Conservation (phyloP, 2,797 vertebrate species). For the Tamandua tetradactyla region DNA sequence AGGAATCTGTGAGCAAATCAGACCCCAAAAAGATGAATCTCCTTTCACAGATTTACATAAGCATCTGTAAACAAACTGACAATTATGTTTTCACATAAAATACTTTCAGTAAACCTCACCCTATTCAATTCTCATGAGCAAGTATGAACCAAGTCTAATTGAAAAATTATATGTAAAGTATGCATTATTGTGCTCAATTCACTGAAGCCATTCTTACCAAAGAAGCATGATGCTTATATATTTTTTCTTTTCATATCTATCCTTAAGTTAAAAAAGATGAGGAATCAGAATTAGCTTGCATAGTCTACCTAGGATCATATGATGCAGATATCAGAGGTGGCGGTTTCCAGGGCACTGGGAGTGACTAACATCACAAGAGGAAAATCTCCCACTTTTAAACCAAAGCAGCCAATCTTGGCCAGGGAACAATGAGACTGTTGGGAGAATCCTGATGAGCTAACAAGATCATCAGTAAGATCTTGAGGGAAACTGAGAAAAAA, state of each 20-base stretch:
- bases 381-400: neutral
- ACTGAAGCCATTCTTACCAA: neutral
- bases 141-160: conserved; percentile 55
- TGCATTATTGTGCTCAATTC: neutral
- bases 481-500: neutral
- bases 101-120: neutral
- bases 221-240: neutral
- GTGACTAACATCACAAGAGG: no score
- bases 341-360: neutral
- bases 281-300: no score
- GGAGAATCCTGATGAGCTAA: neutral
- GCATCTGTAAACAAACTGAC: conserved; percentile 47
- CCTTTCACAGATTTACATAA: conserved; percentile 68
- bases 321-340: neutral
- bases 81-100: conserved; percentile 60
- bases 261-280: neutral
- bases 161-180: neutral
- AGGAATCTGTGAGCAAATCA: no score
- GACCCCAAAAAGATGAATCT: no score
- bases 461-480: no score
- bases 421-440: neutral
- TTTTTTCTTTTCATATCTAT: no score
- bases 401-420: neutral
- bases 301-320: no score
- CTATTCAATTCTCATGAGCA: conserved; percentile 10